These are phyloP conservation scores for Clusia tigrina DNA, from an alignment of 2,888 invertebrate species.

Conservation along the genomic window DNA sequence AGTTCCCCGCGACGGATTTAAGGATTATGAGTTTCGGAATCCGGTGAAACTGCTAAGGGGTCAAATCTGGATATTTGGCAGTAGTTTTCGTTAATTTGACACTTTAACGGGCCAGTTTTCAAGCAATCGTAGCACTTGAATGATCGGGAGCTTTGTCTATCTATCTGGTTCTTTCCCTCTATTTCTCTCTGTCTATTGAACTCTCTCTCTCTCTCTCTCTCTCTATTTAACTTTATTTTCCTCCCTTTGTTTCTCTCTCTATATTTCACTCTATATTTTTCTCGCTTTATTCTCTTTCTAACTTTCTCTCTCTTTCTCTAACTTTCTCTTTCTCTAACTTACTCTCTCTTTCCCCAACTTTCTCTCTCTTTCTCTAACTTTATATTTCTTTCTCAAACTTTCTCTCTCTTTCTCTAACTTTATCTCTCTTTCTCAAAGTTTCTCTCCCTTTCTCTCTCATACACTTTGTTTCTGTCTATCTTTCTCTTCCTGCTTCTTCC, in stretches of 20 bases:
- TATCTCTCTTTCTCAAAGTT: not conserved
- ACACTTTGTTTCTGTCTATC: not conserved
- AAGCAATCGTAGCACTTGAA: not conserved
- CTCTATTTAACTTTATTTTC: not conserved
- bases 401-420: not conserved
- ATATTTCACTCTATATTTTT: not conserved
- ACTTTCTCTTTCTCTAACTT: not conserved
- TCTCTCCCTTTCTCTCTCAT: not conserved
- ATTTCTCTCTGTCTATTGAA: not conserved
- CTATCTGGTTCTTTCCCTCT: slow-evolving; percentile 7
- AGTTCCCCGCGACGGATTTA: too few relatives aligned
- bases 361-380: not conserved
- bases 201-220: not conserved
- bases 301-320: not conserved
- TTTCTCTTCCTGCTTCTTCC: not conserved
- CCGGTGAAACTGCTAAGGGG: too few relatives aligned
- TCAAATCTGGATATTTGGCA: too few relatives aligned
- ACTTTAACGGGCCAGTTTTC: slow-evolving; percentile 25
- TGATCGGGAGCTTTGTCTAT: not conserved
- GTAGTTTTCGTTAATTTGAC: too few relatives aligned
- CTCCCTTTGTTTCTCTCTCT: slow-evolving; percentile 15
- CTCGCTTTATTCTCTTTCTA: not conserved
- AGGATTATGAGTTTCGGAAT: too few relatives aligned
- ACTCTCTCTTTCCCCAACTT: not conserved
- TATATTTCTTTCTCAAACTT: not conserved